Base-by-base conservation (phyloP, 2,113 vertebrate genomes). In the Chionis minor region DNA sequence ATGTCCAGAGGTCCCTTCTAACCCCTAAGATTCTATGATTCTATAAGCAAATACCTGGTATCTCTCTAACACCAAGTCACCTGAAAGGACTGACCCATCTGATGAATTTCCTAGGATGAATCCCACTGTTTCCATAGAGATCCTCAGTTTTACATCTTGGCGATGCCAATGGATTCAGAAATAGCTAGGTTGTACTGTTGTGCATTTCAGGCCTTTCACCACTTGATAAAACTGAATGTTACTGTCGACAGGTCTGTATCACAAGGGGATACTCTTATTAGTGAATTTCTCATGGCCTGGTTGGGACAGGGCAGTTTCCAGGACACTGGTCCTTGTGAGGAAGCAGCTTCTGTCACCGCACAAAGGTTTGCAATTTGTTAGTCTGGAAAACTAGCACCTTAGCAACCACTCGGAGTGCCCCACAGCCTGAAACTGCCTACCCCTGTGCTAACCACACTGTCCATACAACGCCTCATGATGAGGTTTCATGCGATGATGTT, bases 111-210 rank as follows among this genome's bases (percentile, higher is more conserved):
- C 27, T 88, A 4, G 51, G 9, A 77, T 66, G 44, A 88, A 83
- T 82, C 27, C 30, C 18, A 44, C 62, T 35, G 82, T 96, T 96
- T 94, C 91, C 86, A 79, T 71, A 96, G 91, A 74, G 77, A 97
- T 86, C 75, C 82, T 88, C 40, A 67, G 19, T 74, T 86, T 88
- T 73, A 54, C 42, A 71, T 90, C 62, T 70, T n/a, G 23, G 13
- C 38, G 54, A 67, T 83, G 75, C 75, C 19, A 70, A 82, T 73
- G 65, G 58, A 88, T 77, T 86, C 74, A 88, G 85, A 96, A 96
- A 92, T 88, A 90, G 51, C 55, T 83, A 20, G 38, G 5, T 74
- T 78, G 12, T 67, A 51, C 54, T 84, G 5, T 58, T 89, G 47
- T 88, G 51, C n/a, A 14, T 74, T 94, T 88, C n/a, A n/a, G 52